A percentile compares a stretch with the other conserved stretches of the same genome.
Evolutionary conservation across 1,140 invertebrate genomes (phyloP).

Genomic region (Drusus annulatus): DNA sequence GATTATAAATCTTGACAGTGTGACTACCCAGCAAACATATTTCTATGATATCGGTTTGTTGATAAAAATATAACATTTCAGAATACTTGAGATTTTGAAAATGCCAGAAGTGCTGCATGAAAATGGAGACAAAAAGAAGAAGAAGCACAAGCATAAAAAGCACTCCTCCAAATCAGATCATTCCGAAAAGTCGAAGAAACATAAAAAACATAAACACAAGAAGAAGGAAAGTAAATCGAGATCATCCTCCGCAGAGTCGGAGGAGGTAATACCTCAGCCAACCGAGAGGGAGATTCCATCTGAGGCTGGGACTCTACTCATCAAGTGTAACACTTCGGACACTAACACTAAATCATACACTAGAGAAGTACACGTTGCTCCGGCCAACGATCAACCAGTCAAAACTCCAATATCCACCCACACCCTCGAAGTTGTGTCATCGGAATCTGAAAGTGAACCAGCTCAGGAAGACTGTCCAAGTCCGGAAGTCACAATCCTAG

Average conservation of each 20-base stretch:
- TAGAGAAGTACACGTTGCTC: slow-evolving; percentile 63
- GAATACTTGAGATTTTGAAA: neutral
- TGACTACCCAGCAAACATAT: neutral
- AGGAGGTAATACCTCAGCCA: slow-evolving; percentile 58
- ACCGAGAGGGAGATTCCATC: slow-evolving; percentile 59
- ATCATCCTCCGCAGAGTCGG: slow-evolving; percentile 57
- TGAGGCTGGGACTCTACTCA: slow-evolving; percentile 25
- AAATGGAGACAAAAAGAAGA: slow-evolving; percentile 55
- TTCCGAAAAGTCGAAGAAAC: slow-evolving; percentile 68
- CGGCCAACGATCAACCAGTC: slow-evolving; percentile 62
- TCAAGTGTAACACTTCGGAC: slow-evolving; percentile 56
- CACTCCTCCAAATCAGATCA: slow-evolving; percentile 59
- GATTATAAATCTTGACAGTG: neutral
- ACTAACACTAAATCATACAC: slow-evolving; percentile 65
- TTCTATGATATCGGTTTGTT: too few species aligned
- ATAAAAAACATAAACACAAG: slow-evolving; percentile 72
- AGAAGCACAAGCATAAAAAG: slow-evolving; percentile 55
- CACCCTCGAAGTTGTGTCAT: slow-evolving; percentile 77
- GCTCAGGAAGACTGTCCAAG: slow-evolving; percentile 81
- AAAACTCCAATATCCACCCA: slow-evolving; percentile 59
- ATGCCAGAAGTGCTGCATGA: slow-evolving; percentile 50
- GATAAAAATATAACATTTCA: too few species aligned
- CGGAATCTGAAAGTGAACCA: slow-evolving; percentile 79
- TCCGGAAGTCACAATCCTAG: slow-evolving; percentile 82
- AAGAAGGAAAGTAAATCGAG: slow-evolving; percentile 60